Evolutionary conservation across 2,888 invertebrate species (phyloP).

Genomic region (Orthosia incerta): DNA sequence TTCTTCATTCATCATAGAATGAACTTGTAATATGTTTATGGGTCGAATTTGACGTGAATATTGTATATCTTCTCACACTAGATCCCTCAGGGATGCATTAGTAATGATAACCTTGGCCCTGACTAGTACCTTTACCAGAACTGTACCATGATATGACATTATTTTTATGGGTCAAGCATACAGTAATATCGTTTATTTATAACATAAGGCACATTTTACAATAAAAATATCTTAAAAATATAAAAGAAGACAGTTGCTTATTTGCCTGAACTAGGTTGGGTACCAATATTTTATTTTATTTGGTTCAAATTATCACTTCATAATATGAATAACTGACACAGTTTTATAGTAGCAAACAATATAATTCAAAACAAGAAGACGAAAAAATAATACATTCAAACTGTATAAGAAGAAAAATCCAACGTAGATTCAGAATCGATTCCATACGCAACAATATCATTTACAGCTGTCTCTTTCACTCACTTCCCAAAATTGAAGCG

Average conservation of each 20-base stretch:
- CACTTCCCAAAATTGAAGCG: slow-evolving; percentile 27
- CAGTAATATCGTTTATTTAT: too few species aligned
- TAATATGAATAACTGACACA: too few species aligned
- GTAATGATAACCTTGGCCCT: slow-evolving; percentile 3
- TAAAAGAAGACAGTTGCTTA: too few species aligned
- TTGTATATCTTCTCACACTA: slow-evolving; percentile 20
- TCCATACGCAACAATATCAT: slow-evolving; percentile 38
- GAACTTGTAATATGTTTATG: slow-evolving; percentile 21
- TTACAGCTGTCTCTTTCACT: slow-evolving; percentile 40
- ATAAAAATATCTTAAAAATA: too few species aligned
- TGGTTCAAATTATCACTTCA: too few species aligned
- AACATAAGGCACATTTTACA: too few species aligned
- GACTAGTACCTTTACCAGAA: background rate
- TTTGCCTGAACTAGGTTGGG: too few species aligned
- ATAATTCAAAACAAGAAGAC: background rate
- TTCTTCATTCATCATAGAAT: background rate
- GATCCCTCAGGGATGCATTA: slow-evolving; percentile 9
- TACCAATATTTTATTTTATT: too few species aligned
- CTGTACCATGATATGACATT: background rate
- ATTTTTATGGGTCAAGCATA: too few species aligned
- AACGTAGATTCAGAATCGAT: slow-evolving; percentile 52
- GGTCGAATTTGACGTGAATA: slow-evolving; percentile 23
- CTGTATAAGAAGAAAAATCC: slow-evolving; percentile 19
- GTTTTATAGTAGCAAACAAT: background rate
- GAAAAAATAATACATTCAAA: background rate